Base-by-base conservation (phyloP, 30 jellyfish, hydroid and myxozoan genomes). In the Nemopilema nomurai region DNA sequence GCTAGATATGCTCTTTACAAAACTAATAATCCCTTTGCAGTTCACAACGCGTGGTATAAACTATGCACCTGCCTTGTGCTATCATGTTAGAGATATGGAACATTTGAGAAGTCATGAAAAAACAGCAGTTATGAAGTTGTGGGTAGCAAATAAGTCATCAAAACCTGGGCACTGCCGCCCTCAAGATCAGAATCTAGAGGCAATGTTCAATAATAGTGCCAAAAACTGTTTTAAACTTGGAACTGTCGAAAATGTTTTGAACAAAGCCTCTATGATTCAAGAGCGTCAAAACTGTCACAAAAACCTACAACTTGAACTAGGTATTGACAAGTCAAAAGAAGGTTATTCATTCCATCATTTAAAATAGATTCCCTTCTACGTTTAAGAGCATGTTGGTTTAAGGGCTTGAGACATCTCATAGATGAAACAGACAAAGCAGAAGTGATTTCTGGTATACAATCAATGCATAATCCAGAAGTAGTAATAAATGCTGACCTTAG, bases 111-210 rank as follows among this genome's bases (percentile, higher is more conserved):
- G 76, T 21, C 41, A 19, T 41, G 74, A 68, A 49, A 21, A 70
- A 41, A 32, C 73, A 21, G 64, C 90, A 49, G 51, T 81, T 1
- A 67, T 32, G 25, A 41, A 28, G 16, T 51, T 81, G 76, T 81
- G 90, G 83, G 83, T 81, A 18, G 67, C 83, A 7, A 67, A 81
- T 67, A 67, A 81, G 69, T 81, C 83, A 21, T n/a, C 52, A 16
- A 23, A 23, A 21, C 83, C 91, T 68, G 91, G 91, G 49, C 91
- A 82, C 49, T 69, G 84, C 65, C 29, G 88, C 26, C 91, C 84
- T 20, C 91, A 49, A 69, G 84, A 82, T 41, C 89, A 80, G 70
- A 80, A 51, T 65, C 89, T 62, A 9, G 89, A 68, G 65, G 81
- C 89, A 24, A 18, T 67, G 79, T 69, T 82, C 28, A 82, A 82